Evolutionary conservation across 2,888 invertebrate genomes (phyloP).

Genomic region (Limnephilus rhombicus): DNA sequence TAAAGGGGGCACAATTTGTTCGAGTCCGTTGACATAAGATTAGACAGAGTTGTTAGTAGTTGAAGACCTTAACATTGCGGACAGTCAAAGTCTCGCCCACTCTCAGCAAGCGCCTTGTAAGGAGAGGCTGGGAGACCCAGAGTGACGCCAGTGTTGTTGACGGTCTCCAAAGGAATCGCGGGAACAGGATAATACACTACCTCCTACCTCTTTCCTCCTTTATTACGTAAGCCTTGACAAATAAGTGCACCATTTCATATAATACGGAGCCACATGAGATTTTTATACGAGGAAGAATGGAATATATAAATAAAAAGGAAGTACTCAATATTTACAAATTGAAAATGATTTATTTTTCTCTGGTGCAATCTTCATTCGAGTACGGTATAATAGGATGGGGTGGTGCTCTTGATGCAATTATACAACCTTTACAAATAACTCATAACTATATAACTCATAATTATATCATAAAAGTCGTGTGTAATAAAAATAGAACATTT

Average conservation of each 20-base stretch:
- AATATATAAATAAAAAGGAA: too few relatives aligned
- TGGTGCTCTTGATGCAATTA: too few relatives aligned
- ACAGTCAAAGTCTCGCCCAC: conserved; percentile 51
- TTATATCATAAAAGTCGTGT: too few relatives aligned
- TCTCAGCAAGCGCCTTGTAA: conserved; percentile 54
- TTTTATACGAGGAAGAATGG: background rate
- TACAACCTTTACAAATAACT: too few relatives aligned
- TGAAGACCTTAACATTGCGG: conserved; percentile 52
- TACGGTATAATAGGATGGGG: too few relatives aligned
- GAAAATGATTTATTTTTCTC: too few relatives aligned
- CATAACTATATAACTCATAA: too few relatives aligned
- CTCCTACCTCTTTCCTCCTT: conserved; percentile 6
- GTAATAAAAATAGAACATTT: too few relatives aligned
- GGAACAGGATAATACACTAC: conserved; percentile 17
- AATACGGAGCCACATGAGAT: background rate
- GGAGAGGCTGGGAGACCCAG: conserved; percentile 54
- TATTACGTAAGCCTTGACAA: conserved; percentile 39
- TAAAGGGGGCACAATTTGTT: conserved; percentile 38
- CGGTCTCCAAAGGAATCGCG: conserved; percentile 30
- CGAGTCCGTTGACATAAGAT: conserved; percentile 4
- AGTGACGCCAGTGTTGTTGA: conserved; percentile 56
- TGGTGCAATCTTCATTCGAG: too few relatives aligned
- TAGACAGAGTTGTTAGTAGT: conserved; percentile 21
- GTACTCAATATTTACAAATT: too few relatives aligned
- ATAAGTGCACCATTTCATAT: conserved; percentile 30